These are phyloP conservation scores for Neosilurus hyrtlii DNA, from an alignment of 2,797 vertebrate genomes.

Conservation along the genomic window DNA sequence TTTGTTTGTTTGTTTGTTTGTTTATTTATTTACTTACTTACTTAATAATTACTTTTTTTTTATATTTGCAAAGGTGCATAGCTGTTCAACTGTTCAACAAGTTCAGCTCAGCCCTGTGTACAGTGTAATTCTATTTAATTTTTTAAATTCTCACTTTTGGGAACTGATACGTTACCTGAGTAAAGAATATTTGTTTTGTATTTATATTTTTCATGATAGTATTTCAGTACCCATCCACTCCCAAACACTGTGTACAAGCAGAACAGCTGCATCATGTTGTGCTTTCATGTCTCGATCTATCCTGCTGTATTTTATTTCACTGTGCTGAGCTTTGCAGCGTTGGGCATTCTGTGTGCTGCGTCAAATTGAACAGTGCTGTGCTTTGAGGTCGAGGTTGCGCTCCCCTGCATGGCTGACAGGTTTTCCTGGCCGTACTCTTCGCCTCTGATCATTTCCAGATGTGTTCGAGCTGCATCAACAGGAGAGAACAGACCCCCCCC, in stretches of 20 bases:
- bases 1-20: too few species aligned
- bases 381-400: constrained; percentile 43
- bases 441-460: constrained; percentile 74
- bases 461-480: constrained; percentile 65
- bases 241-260: background rate
- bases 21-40: too few species aligned
- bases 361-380: background rate
- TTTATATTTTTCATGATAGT: background rate
- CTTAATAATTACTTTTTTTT: too few species aligned
- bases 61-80: background rate
- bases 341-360: background rate
- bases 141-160: background rate
- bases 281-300: background rate
- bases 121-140: background rate
- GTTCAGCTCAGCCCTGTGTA: background rate
- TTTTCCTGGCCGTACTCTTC: constrained; percentile 58
- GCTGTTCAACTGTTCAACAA: background rate
- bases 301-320: background rate
- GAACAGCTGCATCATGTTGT: background rate
- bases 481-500: constrained; percentile 59
- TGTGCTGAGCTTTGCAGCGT: background rate
- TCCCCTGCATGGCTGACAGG: constrained; percentile 68
- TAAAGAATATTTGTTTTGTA: background rate
- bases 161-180: background rate
- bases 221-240: background rate